Conservation (phyloP, 2,888 invertebrate species). For the Macrophya annulata region DNA sequence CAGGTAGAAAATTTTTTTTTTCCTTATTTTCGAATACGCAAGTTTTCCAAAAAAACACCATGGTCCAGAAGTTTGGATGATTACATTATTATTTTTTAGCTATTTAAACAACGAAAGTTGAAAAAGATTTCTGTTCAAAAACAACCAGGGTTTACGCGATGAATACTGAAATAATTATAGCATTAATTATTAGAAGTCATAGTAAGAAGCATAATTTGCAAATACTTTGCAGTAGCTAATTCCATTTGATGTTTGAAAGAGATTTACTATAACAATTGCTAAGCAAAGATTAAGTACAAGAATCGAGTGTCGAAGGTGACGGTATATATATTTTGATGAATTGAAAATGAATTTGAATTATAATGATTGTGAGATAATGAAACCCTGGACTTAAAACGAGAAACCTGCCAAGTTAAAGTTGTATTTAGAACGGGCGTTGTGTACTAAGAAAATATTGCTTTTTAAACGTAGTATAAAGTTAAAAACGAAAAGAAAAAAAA, state of each 20-base stretch:
- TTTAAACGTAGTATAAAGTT: conserved; percentile 74
- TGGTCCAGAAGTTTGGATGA: background rate
- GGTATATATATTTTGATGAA: background rate
- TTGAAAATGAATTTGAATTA: conserved; percentile 44
- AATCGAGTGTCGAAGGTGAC: conserved; percentile 13
- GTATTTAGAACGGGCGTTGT: background rate
- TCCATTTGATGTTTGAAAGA: conserved; percentile 29
- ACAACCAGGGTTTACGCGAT: conserved; percentile 36
- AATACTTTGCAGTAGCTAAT: background rate
- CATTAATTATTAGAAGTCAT: background rate
- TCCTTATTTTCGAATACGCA: conserved; percentile 22
- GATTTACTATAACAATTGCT: conserved; percentile 24
- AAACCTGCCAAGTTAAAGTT: conserved; percentile 30
- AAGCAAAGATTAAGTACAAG: conserved; percentile 46
- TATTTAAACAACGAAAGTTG: conserved; percentile 3
- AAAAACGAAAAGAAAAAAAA: conserved; percentile 66
- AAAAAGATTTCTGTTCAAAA: conserved; percentile 33
- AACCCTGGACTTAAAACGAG: conserved; percentile 46
- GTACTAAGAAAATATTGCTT: conserved; percentile 58
- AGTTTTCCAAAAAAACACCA: conserved; percentile 22
- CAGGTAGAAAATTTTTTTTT: conserved; percentile 62
- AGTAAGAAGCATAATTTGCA: conserved; percentile 9
- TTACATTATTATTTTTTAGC: background rate
- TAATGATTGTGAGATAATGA: background rate
- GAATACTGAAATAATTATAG: conserved; percentile 19